phyloP scores from a whole-genome alignment of 2,113 vertebrate species.

The Gopherus evgoodei region DNA sequence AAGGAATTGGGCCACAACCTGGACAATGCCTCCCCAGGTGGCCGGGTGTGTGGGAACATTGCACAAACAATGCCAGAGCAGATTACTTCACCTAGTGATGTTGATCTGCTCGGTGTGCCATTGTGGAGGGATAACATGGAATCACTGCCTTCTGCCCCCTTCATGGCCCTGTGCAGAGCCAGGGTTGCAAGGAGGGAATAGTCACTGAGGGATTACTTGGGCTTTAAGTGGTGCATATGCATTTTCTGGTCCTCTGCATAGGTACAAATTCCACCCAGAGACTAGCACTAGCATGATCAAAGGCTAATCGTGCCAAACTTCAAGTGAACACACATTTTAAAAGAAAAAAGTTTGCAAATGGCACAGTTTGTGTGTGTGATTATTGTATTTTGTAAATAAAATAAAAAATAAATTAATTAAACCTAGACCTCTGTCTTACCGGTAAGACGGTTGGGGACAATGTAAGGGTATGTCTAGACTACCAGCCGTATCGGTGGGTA shows the following conservation, averaged over 20 bases:
- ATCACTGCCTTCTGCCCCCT: not conserved
- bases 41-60: not conserved
- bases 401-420: not conserved
- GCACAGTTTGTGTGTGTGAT: not conserved
- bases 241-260: not conserved
- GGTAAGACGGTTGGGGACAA: not conserved
- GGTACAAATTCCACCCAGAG: not conserved
- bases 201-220: not conserved
- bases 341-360: not conserved
- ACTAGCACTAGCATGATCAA: not conserved
- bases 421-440: not conserved
- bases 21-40: fast-evolving
- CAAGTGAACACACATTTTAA: not conserved
- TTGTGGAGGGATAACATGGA: fast-evolving
- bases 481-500: no score
- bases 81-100: not conserved
- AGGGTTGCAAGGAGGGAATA: fast-evolving
- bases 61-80: no score
- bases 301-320: not conserved
- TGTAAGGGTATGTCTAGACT: no score
- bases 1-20: not conserved
- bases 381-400: not conserved
- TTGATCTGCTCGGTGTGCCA: not conserved
- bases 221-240: no score
- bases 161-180: not conserved